These are phyloP conservation scores for Campylorhamphus procurvoides DNA, from an alignment of 2,113 vertebrate species.

Conservation along the genomic window DNA sequence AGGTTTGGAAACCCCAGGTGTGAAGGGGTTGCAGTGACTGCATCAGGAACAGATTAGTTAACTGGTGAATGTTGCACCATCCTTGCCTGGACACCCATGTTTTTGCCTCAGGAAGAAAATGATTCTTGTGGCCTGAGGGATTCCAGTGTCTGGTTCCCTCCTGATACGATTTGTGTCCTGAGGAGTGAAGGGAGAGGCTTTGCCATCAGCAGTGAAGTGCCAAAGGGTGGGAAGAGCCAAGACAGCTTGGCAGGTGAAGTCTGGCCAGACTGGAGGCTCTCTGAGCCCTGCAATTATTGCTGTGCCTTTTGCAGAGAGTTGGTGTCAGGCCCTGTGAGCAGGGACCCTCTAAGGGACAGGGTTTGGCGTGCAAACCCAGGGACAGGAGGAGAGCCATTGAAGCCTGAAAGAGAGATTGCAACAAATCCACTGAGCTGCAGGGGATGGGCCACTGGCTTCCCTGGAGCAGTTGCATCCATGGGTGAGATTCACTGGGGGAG, in stretches of 20 bases:
- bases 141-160: neutral
- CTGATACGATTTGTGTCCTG: neutral
- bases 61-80: neutral
- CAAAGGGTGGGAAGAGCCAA: neutral
- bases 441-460: neutral
- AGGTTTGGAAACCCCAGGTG: neutral
- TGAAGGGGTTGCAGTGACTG: neutral
- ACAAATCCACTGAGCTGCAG: neutral
- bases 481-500: neutral
- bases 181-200: neutral
- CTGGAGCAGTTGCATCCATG: neutral
- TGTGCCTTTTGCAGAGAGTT: neutral
- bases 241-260: neutral
- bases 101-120: neutral
- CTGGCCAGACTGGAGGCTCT: neutral
- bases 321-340: neutral
- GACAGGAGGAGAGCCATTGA: fast-evolving
- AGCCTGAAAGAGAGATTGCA: neutral
- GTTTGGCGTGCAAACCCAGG: neutral
- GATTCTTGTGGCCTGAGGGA: neutral
- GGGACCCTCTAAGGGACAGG: neutral
- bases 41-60: neutral
- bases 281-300: neutral
- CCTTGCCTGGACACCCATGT: neutral
- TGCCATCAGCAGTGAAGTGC: neutral